phyloP scores from a whole-genome alignment of 2,888 invertebrate species.

The Augiades crinisus region DNA sequence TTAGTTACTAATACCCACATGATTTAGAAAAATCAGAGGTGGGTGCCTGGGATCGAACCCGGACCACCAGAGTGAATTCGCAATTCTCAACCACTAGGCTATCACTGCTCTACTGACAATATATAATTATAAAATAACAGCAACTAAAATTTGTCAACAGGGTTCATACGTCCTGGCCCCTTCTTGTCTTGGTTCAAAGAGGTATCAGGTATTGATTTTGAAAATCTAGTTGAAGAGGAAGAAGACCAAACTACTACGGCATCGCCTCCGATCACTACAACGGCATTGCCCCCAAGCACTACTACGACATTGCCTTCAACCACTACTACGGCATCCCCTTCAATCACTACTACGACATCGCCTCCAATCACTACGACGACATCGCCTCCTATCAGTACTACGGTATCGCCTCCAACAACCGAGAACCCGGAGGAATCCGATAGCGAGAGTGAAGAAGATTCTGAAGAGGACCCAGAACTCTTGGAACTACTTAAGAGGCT shows the following conservation, averaged over 20 bases:
- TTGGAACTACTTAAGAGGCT: slow-evolving; percentile 58
- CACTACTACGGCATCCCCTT: slow-evolving; percentile 25
- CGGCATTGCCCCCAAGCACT: slow-evolving; percentile 18
- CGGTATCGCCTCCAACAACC: slow-evolving; percentile 12
- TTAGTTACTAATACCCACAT: too few species aligned
- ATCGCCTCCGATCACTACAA: slow-evolving; percentile 23
- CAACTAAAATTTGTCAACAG: slow-evolving; percentile 38
- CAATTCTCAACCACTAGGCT: too few species aligned
- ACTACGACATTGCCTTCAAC: slow-evolving; percentile 23
- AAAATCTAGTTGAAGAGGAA: slow-evolving; percentile 49
- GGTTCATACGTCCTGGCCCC: slow-evolving; percentile 64
- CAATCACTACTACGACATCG: slow-evolving; percentile 29
- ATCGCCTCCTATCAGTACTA: slow-evolving; percentile 19
- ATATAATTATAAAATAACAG: too few species aligned
- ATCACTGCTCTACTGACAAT: too few species aligned
- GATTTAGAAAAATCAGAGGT: too few species aligned
- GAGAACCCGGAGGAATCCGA: slow-evolving; percentile 35
- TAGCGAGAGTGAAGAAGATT: slow-evolving; percentile 39
- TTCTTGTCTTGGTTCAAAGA: slow-evolving; percentile 59
- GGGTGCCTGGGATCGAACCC: too few species aligned
- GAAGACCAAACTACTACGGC: slow-evolving; percentile 29
- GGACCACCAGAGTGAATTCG: too few species aligned
- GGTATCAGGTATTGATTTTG: slow-evolving; percentile 60
- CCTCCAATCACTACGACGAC: too few species aligned
- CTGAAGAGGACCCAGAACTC: slow-evolving; percentile 50